Evolutionary conservation across 2,797 vertebrate species (phyloP).

Genomic region (Sebastes itinus): DNA sequence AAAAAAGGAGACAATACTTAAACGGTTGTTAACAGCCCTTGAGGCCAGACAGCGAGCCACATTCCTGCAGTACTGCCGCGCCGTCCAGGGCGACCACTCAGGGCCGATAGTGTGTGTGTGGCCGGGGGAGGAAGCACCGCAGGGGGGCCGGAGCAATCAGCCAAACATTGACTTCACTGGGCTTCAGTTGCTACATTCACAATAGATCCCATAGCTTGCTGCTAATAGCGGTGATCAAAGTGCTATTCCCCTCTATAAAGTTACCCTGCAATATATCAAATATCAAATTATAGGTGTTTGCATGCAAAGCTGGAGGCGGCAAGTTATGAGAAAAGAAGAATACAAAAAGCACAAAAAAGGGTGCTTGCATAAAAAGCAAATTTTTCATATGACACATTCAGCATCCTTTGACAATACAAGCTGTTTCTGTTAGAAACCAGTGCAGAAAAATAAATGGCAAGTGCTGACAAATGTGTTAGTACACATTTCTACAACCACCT

Average conservation of each 20-base stretch:
- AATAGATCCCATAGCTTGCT: slow-evolving; percentile 49
- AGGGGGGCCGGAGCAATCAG: slow-evolving; percentile 69
- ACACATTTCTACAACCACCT: slow-evolving; percentile 1
- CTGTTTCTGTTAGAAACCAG: neutral
- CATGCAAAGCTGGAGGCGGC: neutral
- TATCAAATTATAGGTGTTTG: slow-evolving; percentile 3
- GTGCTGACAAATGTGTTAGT: neutral
- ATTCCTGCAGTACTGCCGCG: slow-evolving; percentile 71
- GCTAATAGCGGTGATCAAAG: slow-evolving; percentile 71
- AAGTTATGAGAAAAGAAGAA: neutral
- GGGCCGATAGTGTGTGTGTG: slow-evolving; percentile 74
- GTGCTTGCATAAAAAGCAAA: neutral
- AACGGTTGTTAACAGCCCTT: slow-evolving; percentile 76
- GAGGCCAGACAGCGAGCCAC: slow-evolving; percentile 77
- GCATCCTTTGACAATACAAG: neutral
- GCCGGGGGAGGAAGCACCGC: slow-evolving; percentile 70
- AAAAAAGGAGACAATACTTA: slow-evolving; percentile 72
- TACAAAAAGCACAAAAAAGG: neutral
- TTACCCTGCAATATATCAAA: slow-evolving; percentile 22
- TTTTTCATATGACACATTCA: neutral
- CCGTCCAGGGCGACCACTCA: slow-evolving; percentile 69
- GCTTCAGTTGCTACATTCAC: slow-evolving; percentile 36
- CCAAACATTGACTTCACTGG: slow-evolving; percentile 45
- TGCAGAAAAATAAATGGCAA: neutral
- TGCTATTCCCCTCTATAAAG: slow-evolving; percentile 46